These are phyloP conservation scores for Narcine bancroftii DNA, from an alignment of 2,113 vertebrate species.

Conservation along the genomic window DNA sequence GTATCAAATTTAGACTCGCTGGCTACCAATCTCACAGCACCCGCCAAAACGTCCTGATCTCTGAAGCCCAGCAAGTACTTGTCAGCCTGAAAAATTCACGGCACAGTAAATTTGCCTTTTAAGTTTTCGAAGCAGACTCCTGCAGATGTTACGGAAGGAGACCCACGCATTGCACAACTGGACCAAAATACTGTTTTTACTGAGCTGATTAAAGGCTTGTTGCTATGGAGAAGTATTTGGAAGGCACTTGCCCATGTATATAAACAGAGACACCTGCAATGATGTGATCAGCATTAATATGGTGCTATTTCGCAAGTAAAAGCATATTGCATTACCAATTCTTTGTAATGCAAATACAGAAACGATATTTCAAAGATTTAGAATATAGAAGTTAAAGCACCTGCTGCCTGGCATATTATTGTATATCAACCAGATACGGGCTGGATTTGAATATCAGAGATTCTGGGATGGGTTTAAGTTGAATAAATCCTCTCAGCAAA, in stretches of 20 bases:
- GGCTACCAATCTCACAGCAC: not conserved
- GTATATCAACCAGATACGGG: not conserved
- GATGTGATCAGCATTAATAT: constrained; percentile 13
- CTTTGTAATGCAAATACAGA: constrained; percentile 7
- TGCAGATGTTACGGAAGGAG: not conserved
- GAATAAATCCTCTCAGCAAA: not conserved
- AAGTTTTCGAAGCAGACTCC: not conserved
- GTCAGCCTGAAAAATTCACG: not conserved
- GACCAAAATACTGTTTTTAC: not conserved
- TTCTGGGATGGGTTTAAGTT: not conserved
- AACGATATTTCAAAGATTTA: constrained; percentile 19
- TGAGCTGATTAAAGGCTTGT: constrained; percentile 2
- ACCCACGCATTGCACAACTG: not conserved
- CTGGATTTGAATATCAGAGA: not conserved
- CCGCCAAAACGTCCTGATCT: not conserved
- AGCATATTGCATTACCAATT: constrained; percentile 6
- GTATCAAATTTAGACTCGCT: not conserved
- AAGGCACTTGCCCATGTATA: not conserved
- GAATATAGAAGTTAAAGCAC: not conserved
- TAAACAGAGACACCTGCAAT: constrained; percentile 27
- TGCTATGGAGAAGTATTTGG: constrained; percentile 21
- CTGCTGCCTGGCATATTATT: not conserved
- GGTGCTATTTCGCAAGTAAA: not conserved
- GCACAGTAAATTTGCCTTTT: not conserved
- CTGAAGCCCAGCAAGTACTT: not conserved